Conservation (phyloP, 2,888 invertebrate genomes). For the Hoplodrina ambigua region DNA sequence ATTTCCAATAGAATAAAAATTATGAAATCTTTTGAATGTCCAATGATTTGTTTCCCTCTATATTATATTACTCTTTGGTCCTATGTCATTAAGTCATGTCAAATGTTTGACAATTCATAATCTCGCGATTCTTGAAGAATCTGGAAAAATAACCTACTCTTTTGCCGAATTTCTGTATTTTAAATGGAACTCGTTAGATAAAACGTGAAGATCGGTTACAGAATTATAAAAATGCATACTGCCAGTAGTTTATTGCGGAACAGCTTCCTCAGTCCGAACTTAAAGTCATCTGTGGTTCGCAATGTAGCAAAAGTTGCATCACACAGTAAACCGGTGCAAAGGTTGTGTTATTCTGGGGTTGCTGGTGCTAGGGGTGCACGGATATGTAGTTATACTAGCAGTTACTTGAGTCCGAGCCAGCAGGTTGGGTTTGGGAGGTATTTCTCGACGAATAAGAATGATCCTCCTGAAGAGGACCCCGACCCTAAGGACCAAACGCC, state of each 20-base stretch:
- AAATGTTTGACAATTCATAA: slow-evolving; percentile 31
- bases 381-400: slow-evolving; percentile 71
- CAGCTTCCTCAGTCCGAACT: slow-evolving; percentile 77
- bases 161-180: slow-evolving; percentile 53
- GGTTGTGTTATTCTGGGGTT: slow-evolving; percentile 64
- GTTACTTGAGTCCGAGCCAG: slow-evolving; percentile 57
- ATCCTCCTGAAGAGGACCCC: slow-evolving; percentile 82
- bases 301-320: slow-evolving; percentile 87
- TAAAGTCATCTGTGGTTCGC: slow-evolving; percentile 77
- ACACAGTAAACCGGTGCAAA: slow-evolving; percentile 78
- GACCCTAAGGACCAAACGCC: slow-evolving; percentile 83
- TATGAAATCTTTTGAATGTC: too few species aligned
- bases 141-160: slow-evolving; percentile 85
- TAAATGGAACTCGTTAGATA: slow-evolving; percentile 73
- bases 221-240: slow-evolving; percentile 79
- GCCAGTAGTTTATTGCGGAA: slow-evolving; percentile 81
- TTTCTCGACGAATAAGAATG: slow-evolving; percentile 81
- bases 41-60: too few species aligned
- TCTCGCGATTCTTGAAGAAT: slow-evolving; percentile 75
- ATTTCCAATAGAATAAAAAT: too few species aligned
- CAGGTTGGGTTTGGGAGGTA: slow-evolving; percentile 70
- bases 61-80: neutral
- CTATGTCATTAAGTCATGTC: slow-evolving; percentile 11
- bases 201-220: slow-evolving; percentile 37
- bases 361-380: slow-evolving; percentile 64